Base-by-base conservation (phyloP, 2,888 invertebrate genomes). In the Chaetogeoica ovagalla region DNA sequence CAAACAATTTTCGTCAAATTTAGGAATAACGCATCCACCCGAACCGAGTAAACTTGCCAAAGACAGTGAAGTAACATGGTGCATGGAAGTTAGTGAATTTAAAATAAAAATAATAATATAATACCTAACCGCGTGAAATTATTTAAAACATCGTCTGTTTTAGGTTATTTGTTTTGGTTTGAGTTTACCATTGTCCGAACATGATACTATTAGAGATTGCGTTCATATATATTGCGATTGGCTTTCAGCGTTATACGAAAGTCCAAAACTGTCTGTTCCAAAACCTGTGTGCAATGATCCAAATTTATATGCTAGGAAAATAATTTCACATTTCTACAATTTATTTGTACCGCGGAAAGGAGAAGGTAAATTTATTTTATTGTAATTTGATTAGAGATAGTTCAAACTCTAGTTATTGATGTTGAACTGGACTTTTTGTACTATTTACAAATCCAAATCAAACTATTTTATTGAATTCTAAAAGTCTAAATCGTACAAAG, bases 151-250 rank as follows among this genome's bases (percentile, higher is more conserved):
- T 1, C 21, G 8, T 39, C 82, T 82, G 82, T 84, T 85, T 0
- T 84, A 95, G 94, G 96, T 97, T 70, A 91, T 98, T 82, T 94
- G 97, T 84, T 97, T 92, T 87, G 97, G 98, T 0, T 89, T 98
- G 7, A 94, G 95, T 19, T 88, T 98, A 66, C 96, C 97, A 0
- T 87, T 98, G 69, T 89, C 91, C 57, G 97, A 98, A 87, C 96
- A 97, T 86, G 97, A 97, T 84, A 95, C 96, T 0, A 93, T 98
- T 74, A 92, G 96, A 83, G 97, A 97, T 87, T 98, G 97, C 86
- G 97, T 97, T 63, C 95, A 95, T 86, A 93, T 98, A 57, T 98
- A 98, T 86, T 97, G 97, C 86, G 96, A 98, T 85, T 98, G 98
- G 98, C 88, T 98, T 83, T 93, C 94, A 0, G 94, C 97, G 4